phyloP scores from a whole-genome alignment of 53 echinoderm and acorn worm genomes.

The Holothuria scabra region DNA sequence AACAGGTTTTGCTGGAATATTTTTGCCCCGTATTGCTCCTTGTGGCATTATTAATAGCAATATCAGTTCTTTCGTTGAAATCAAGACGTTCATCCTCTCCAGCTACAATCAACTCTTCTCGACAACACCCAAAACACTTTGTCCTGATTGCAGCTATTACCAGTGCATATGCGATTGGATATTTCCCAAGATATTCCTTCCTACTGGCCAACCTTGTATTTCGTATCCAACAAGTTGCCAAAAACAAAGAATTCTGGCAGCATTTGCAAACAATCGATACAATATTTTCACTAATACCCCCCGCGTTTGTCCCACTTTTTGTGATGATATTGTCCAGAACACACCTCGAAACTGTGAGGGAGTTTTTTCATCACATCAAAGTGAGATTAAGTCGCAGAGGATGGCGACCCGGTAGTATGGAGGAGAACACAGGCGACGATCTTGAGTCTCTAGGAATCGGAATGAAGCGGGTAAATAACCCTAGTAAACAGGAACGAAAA shows the following conservation, averaged over 20 bases:
- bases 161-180: constrained; percentile 15
- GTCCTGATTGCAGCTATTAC: not conserved
- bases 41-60: not conserved
- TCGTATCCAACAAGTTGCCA: not conserved
- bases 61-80: not conserved
- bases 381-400: constrained; percentile 16
- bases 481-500: no score
- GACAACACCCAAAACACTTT: constrained; percentile 25
- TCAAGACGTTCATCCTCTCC: not conserved
- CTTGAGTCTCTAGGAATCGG: not conserved
- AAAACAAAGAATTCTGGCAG: not conserved
- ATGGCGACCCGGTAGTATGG: constrained; percentile 16
- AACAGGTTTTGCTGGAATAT: constrained; percentile 5
- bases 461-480: not conserved
- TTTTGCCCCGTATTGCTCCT: not conserved
- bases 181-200: constrained; percentile 24
- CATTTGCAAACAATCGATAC: not conserved
- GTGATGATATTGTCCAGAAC: constrained; percentile 7
- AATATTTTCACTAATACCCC: constrained; percentile 27
- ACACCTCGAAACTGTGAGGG: constrained; percentile 16
- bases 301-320: constrained; percentile 21
- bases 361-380: constrained; percentile 4
- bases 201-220: not conserved
- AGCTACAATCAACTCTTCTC: not conserved
- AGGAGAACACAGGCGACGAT: not conserved